These are phyloP conservation scores for Cinara cedri DNA, from an alignment of 2,888 invertebrate genomes.

Conservation along the genomic window DNA sequence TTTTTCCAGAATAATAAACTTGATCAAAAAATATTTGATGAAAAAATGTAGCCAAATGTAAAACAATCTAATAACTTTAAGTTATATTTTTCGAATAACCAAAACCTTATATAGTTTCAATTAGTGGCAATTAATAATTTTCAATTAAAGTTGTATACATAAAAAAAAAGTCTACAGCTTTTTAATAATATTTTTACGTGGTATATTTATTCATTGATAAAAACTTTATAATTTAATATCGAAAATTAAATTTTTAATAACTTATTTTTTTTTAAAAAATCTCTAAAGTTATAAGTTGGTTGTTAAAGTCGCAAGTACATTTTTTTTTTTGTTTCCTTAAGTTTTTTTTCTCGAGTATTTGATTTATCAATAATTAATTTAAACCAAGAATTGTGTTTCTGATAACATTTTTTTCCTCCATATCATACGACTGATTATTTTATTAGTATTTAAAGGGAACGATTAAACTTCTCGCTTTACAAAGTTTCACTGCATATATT, in stretches of 20 bases:
- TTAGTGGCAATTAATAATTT: background rate
- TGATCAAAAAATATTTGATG: too few relatives aligned
- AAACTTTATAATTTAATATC: slow-evolving; percentile 9
- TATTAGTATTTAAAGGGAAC: background rate
- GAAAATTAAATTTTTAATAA: background rate
- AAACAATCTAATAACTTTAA: too few relatives aligned
- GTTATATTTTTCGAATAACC: too few relatives aligned
- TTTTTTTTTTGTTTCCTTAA: background rate
- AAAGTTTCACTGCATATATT: too few relatives aligned
- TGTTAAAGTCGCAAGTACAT: background rate
- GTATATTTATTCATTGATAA: background rate
- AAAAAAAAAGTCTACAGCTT: background rate
- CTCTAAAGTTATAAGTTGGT: background rate
- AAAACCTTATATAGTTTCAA: too few relatives aligned
- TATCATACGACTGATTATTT: background rate
- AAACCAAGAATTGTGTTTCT: background rate
- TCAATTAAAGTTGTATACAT: background rate
- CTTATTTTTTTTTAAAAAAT: background rate
- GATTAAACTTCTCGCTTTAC: background rate
- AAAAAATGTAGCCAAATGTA: too few relatives aligned
- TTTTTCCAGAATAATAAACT: too few relatives aligned
- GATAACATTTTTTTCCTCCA: background rate
- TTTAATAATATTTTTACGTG: too few relatives aligned
- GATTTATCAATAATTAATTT: background rate
- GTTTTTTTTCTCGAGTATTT: background rate